A percentile compares a stretch with the other conserved stretches of the same genome.
These are phyloP conservation scores for Mesorhabditis belari DNA, from an alignment of 2,888 invertebrate genomes.

Conservation along the genomic window DNA sequence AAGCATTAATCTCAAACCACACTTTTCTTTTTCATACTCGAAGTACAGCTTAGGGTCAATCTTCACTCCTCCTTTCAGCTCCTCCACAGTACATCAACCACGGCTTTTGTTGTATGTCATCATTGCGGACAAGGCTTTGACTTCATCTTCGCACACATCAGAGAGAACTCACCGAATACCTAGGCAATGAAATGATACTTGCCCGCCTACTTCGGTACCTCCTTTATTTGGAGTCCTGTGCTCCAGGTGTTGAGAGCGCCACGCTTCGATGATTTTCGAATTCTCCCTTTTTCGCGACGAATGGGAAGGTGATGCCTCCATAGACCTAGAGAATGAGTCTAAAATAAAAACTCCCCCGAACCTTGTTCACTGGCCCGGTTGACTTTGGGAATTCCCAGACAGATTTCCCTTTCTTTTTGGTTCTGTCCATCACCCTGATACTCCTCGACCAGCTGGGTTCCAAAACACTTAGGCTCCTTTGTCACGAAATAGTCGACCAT, in stretches of 20 bases:
- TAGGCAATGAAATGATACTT: too few species aligned
- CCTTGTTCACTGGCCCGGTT: constrained; percentile 93
- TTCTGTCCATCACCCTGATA: constrained; percentile 60
- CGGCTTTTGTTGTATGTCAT: constrained; percentile 99
- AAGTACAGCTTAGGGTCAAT: constrained; percentile 88
- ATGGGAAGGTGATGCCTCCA: constrained; percentile 77
- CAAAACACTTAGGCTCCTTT: constrained; percentile 66
- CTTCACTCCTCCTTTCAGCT: constrained; percentile 78
- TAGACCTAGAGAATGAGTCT: too few species aligned
- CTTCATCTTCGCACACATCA: constrained; percentile 61
- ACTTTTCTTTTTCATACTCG: constrained; percentile 87
- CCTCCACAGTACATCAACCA: constrained; percentile 96
- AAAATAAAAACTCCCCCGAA: too few species aligned
- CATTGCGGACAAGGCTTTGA: constrained; percentile 86
- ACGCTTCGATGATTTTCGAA: constrained; percentile 96
- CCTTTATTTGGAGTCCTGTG: constrained; percentile 94
- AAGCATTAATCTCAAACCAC: constrained; percentile 83
- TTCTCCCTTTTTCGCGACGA: constrained; percentile 89
- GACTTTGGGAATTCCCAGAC: constrained; percentile 85
- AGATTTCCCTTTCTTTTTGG: constrained; percentile 78
- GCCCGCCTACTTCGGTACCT: too few species aligned
- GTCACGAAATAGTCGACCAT: constrained; percentile 99
- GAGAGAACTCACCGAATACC: constrained; percentile 76
- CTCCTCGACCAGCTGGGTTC: constrained; percentile 82
- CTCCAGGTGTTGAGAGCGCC: constrained; percentile 92